phyloP scores from a whole-genome alignment of 2,888 invertebrate species.

The Orthosia gothica region DNA sequence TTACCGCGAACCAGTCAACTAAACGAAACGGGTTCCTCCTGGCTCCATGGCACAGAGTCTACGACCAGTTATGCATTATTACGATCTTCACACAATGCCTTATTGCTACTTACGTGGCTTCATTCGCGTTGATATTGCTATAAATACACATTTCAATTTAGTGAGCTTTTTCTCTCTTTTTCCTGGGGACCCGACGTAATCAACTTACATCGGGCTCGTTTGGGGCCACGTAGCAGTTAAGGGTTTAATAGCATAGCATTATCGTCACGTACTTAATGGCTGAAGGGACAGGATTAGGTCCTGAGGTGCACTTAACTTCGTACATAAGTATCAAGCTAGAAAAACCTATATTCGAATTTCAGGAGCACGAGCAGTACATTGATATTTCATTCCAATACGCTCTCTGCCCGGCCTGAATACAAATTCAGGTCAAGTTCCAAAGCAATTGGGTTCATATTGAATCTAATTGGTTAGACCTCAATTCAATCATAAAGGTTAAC shows the following conservation, averaged over 20 bases:
- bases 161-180: constrained; percentile 38
- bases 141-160: constrained; percentile 49
- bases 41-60: constrained; percentile 51
- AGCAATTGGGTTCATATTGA: constrained; percentile 50
- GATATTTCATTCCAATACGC: constrained; percentile 45
- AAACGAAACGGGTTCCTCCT: constrained; percentile 54
- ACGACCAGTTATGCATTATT: constrained; percentile 63
- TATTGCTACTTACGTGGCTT: constrained; percentile 61
- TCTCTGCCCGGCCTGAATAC: constrained; percentile 36
- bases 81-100: constrained; percentile 61
- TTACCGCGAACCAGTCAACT: constrained; percentile 54
- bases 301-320: constrained; percentile 46
- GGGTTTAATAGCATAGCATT: constrained; percentile 59
- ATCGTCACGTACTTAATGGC: constrained; percentile 58
- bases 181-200: constrained; percentile 43
- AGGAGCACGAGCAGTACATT: too few relatives aligned
- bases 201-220: constrained; percentile 46
- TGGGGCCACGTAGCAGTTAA: constrained; percentile 58
- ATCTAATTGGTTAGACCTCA: constrained; percentile 59
- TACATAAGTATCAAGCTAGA: constrained; percentile 15
- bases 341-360: constrained; percentile 13
- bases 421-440: constrained; percentile 52
- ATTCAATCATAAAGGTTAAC: constrained; percentile 58
- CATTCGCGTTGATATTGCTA: constrained; percentile 53
- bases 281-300: constrained; percentile 35